Conservation (phyloP, 2,888 invertebrate species). For the Alentia gelatinosa region DNA sequence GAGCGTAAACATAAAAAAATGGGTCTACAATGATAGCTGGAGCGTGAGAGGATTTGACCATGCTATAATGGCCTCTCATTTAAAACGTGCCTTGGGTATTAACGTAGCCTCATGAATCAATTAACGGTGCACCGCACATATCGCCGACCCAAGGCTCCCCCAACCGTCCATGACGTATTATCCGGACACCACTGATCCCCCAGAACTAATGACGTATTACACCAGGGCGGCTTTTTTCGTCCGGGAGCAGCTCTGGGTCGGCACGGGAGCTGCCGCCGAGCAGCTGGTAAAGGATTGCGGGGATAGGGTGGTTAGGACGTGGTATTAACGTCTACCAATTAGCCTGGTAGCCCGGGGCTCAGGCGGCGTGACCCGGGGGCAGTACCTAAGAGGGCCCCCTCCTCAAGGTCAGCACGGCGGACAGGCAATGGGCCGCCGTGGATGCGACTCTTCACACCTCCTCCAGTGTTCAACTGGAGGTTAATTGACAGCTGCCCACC, state of each 20-base stretch:
- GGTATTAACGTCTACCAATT: background rate
- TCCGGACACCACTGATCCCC: background rate
- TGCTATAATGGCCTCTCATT: no score
- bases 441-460: background rate
- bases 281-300: background rate
- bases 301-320: background rate
- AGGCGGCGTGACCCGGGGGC: background rate
- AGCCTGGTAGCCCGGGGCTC: background rate
- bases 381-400: background rate
- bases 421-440: background rate
- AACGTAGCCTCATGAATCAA: background rate
- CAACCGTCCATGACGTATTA: background rate
- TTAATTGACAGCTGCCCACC: constrained; percentile 2
- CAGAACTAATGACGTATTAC: background rate
- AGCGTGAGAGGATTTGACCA: no score
- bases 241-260: background rate
- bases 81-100: no score
- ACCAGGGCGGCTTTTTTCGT: background rate
- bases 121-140: background rate
- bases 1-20: no score
- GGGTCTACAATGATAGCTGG: no score
- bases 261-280: background rate
- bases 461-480: no score
- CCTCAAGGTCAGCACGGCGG: background rate
- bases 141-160: background rate